Base-by-base conservation (phyloP, 2,113 vertebrate genomes). In the Callospermophilus lateralis region DNA sequence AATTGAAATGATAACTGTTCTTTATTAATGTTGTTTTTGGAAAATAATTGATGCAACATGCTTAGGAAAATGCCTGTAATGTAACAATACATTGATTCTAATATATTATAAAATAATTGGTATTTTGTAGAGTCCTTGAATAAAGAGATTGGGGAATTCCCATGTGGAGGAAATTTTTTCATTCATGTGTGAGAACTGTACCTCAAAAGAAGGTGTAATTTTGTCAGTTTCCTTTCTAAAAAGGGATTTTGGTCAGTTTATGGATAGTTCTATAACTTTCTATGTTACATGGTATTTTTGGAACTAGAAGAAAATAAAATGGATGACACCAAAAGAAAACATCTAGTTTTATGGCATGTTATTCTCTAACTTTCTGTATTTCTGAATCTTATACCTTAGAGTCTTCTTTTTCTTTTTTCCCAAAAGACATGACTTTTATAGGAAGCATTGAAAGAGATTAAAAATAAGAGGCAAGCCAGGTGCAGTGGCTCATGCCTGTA, bases 291-390 rank as follows among this genome's bases (percentile, higher is more conserved):
- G 55, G 22, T 70, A 20, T 84, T 95, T 97, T 89, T 15, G 92
- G 53, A 93, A 94, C 8, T 45, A 78, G 83, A 95, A 84, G 17
- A 96, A 89, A 92, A 76, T 91, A 48, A 96, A 92, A 37, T 61
- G 34, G 34, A 48, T 86, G 67, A 83, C 70, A 72, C 16, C 79
- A 48, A 19, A 48, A 55, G 89, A 79, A 96, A 90, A 77, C 79
- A 88, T 37, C 58, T 17, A 7, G 28, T 78, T 67, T 1, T 24
- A 85, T 45, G 20, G 1, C 32, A 22, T 15, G 48, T 12, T 70
- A 8, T 95, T 72, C 42, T 42, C 20, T 45, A 19, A 72, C 17
- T 80, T 90, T 9, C 55, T 94, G 79, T 51, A 72, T 95, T 96
- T 92, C 4, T 81, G 34, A 51, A 76, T 84, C 7, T 85, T 91